Evolutionary conservation across 2,113 vertebrate species (phyloP).

Genomic region (Alosa alosa): DNA sequence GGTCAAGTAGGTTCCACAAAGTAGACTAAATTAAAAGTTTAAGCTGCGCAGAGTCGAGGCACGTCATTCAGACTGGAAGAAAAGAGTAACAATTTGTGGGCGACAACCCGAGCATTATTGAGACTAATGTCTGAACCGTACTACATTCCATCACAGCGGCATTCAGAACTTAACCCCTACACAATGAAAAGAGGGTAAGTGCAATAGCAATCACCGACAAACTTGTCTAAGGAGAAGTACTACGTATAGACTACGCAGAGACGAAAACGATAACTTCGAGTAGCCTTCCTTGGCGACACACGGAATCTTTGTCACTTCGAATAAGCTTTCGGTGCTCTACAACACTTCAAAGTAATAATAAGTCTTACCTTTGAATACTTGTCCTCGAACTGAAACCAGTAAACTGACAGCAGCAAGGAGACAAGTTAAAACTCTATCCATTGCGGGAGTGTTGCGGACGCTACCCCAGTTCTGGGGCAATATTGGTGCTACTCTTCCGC

Average conservation of each 20-base stretch:
- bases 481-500: constrained; percentile 38
- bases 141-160: constrained; percentile 8
- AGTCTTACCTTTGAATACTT: constrained; percentile 56
- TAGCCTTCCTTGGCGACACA: background rate
- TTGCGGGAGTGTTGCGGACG: constrained; percentile 48
- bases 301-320: constrained; percentile 13
- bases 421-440: constrained; percentile 58
- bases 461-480: constrained; percentile 46
- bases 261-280: constrained; percentile 7
- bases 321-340: background rate
- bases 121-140: background rate
- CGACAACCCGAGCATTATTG: constrained; percentile 8
- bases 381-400: constrained; percentile 47
- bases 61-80: background rate
- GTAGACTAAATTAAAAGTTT: constrained; percentile 41
- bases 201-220: background rate
- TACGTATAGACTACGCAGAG: background rate
- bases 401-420: constrained; percentile 51
- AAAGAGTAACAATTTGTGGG: background rate
- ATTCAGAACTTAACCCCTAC: background rate
- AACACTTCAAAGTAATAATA: constrained; percentile 6
- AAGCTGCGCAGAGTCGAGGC: constrained; percentile 2
- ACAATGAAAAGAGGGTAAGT: background rate
- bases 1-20: constrained; percentile 24
- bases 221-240: background rate